Evolutionary conservation across 2,113 vertebrate species (phyloP).

Genomic region (Stegostoma tigrinum): DNA sequence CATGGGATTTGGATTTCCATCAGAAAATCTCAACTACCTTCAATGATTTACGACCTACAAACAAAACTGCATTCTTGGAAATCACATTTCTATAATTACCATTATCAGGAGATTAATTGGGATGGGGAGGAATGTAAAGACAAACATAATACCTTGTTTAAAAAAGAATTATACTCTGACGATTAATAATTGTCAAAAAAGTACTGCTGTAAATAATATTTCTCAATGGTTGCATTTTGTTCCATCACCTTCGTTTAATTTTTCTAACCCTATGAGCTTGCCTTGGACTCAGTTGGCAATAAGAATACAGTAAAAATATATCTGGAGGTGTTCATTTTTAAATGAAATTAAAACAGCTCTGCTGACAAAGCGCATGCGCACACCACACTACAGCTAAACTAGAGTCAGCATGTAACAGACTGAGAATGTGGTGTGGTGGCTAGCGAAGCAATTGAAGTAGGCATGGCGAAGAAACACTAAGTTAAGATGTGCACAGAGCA

Average conservation of each 20-base stretch:
- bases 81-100: neutral
- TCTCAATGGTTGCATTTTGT: neutral
- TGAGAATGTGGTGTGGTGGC: slow-evolving; percentile 6
- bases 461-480: neutral
- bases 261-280: neutral
- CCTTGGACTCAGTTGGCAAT: neutral
- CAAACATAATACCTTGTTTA: neutral
- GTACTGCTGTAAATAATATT: neutral
- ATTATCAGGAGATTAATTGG: neutral
- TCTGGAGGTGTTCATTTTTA: neutral
- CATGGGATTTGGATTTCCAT: neutral
- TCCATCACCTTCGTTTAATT: neutral
- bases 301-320: neutral
- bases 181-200: too few relatives aligned
- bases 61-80: neutral
- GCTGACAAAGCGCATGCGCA: neutral
- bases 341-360: neutral
- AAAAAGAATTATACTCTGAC: neutral
- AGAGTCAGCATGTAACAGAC: neutral
- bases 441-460: neutral
- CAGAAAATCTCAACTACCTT: neutral
- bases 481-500: neutral
- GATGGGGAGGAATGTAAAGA: neutral
- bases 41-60: neutral
- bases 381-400: neutral